phyloP scores from a whole-genome alignment of 1,140 invertebrate species.

The Leguminivora glycinivorella region DNA sequence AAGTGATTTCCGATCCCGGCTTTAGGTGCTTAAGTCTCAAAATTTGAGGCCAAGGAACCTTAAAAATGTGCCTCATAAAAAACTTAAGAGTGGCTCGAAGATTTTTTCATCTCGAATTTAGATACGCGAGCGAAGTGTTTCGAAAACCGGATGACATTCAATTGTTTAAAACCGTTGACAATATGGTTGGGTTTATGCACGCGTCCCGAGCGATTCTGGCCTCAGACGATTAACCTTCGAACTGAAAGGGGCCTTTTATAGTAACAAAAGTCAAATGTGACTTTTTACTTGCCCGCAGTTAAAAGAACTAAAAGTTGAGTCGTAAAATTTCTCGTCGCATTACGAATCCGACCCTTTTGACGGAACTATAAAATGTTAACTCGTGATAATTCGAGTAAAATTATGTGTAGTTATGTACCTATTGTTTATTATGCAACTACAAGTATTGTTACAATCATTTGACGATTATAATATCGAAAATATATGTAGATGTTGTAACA shows the following conservation, averaged over 20 bases:
- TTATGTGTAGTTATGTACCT: background rate
- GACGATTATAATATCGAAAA: too few species aligned
- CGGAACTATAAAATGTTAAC: constrained; percentile 16
- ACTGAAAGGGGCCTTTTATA: constrained; percentile 33
- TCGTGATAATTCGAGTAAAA: background rate
- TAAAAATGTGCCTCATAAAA: background rate
- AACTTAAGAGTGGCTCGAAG: background rate
- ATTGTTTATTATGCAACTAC: background rate
- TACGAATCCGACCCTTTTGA: constrained; percentile 1
- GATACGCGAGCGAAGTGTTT: constrained; percentile 8
- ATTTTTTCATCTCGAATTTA: constrained; percentile 14
- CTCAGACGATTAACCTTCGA: constrained; percentile 34
- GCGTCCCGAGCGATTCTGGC: constrained; percentile 9
- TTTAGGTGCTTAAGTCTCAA: constrained; percentile 10
- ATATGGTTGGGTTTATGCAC: constrained; percentile 3
- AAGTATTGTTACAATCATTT: too few species aligned
- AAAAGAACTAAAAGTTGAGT: constrained; percentile 41
- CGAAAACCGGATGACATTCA: constrained; percentile 25
- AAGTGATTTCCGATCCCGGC: constrained; percentile 2
- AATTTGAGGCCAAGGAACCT: background rate
- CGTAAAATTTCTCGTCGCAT: constrained; percentile 27
- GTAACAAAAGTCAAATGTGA: constrained; percentile 32
- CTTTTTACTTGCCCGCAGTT: constrained; percentile 39
- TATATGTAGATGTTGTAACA: too few species aligned
- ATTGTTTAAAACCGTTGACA: constrained; percentile 25